Conservation (phyloP, 2,888 invertebrate species). For the Strigamia transsilvanica region DNA sequence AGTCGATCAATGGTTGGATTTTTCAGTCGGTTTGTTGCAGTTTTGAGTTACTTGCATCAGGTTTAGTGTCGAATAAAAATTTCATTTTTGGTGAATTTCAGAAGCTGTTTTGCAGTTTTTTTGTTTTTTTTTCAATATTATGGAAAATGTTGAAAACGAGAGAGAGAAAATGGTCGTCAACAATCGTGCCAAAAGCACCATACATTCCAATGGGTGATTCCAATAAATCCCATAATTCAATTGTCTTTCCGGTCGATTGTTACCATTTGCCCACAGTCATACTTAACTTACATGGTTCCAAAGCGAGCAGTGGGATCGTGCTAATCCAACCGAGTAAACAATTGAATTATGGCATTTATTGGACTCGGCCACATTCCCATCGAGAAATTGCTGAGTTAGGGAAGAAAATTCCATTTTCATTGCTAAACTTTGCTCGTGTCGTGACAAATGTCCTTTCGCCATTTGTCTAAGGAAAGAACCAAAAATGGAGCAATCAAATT, state of each 20-base stretch:
- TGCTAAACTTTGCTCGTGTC: not conserved
- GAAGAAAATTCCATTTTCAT: not conserved
- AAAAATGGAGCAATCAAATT: too few relatives aligned
- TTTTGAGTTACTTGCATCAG: not conserved
- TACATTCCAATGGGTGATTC: not conserved
- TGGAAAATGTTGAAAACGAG: too few relatives aligned
- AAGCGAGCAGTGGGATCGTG: not conserved
- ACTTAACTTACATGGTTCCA: not conserved
- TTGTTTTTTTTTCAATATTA: too few relatives aligned
- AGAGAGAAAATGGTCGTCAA: not conserved
- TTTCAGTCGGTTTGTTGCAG: not conserved
- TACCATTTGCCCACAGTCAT: conserved; percentile 6
- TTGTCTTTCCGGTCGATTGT: conserved; percentile 30
- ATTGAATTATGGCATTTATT: conserved; percentile 30
- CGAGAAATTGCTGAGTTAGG: not conserved
- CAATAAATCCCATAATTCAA: conserved; percentile 18
- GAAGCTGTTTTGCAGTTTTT: too few relatives aligned
- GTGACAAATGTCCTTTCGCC: not conserved
- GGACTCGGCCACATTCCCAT: not conserved
- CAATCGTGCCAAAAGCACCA: not conserved
- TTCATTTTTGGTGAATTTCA: too few relatives aligned
- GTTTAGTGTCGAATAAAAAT: too few relatives aligned
- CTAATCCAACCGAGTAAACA: conserved; percentile 20
- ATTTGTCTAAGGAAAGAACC: not conserved
- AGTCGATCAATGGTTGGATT: not conserved